A percentile compares a stretch with the other conserved stretches of the same genome.
These are phyloP conservation scores for Archaeoteleia sp. DNA, from an alignment of 2,888 invertebrate genomes.

Conservation along the genomic window DNA sequence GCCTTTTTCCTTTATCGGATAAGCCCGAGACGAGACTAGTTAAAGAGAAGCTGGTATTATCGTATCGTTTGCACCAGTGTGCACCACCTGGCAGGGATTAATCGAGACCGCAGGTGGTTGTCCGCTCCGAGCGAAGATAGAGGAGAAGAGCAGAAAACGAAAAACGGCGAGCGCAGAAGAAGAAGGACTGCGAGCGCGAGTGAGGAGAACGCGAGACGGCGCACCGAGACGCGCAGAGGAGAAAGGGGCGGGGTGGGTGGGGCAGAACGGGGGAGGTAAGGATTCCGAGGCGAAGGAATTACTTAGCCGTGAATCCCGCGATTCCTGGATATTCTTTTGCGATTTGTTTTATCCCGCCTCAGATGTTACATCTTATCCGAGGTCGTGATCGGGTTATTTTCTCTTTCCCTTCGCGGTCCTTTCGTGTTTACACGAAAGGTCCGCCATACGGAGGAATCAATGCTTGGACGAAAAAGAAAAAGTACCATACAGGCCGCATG, in stretches of 20 bases:
- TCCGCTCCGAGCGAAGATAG: slow-evolving; percentile 16
- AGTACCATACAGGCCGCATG: slow-evolving; percentile 8
- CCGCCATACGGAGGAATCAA: slow-evolving; percentile 3
- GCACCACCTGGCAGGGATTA: slow-evolving; percentile 48
- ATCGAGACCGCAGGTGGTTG: slow-evolving; percentile 52
- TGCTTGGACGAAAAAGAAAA: too few relatives aligned
- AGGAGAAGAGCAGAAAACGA: slow-evolving; percentile 30
- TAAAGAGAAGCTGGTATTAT: slow-evolving; percentile 39
- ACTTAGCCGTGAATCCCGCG: slow-evolving; percentile 28
- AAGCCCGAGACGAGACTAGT: slow-evolving; percentile 22
- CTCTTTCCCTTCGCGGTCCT: slow-evolving; percentile 17
- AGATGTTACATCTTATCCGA: slow-evolving; percentile 40
- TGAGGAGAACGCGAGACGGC: too few relatives aligned
- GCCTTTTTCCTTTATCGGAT: slow-evolving; percentile 29
- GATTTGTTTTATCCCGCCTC: slow-evolving; percentile 40
- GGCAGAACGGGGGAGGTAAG: background rate
- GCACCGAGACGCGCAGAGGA: too few relatives aligned
- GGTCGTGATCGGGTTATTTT: slow-evolving; percentile 45
- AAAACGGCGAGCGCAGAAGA: background rate
- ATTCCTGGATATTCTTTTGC: slow-evolving; percentile 39
- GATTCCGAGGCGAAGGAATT: slow-evolving; percentile 32
- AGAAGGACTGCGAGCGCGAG: too few relatives aligned
- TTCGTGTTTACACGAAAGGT: slow-evolving; percentile 26
- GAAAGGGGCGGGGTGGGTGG: too few relatives aligned
- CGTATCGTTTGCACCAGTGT: slow-evolving; percentile 30